Percentiles rank a stretch among this genome's conserved stretches.
These are phyloP conservation scores for Neomorphus geoffroyi DNA, from an alignment of 2,797 vertebrate genomes.

Conservation along the genomic window DNA sequence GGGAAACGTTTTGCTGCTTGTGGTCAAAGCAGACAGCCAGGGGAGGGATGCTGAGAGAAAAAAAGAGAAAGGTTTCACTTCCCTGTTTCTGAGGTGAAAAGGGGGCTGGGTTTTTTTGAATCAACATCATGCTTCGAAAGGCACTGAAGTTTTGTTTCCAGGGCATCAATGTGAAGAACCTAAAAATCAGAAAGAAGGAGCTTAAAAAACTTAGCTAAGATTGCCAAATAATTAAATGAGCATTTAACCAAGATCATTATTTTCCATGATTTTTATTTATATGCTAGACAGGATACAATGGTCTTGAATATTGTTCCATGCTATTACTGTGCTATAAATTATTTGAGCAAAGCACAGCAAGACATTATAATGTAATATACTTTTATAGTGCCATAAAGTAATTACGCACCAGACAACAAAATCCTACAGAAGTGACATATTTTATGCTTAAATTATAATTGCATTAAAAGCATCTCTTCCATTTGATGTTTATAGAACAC, in stretches of 20 bases:
- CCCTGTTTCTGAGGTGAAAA: neutral
- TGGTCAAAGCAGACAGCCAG: rapidly evolving
- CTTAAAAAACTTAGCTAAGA: neutral
- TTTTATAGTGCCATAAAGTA: constrained; percentile 42
- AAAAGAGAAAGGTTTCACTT: constrained; percentile 31
- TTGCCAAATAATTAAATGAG: constrained; percentile 7
- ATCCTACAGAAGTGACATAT: constrained; percentile 53
- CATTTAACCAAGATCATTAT: constrained; percentile 38
- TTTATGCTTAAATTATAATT: constrained; percentile 71
- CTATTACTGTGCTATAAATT: constrained; percentile 68
- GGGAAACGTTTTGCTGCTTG: neutral
- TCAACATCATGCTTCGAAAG: neutral
- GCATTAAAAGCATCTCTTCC: constrained; percentile 52
- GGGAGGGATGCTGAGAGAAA: neutral
- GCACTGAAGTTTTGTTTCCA: neutral
- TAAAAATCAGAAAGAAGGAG: constrained; percentile 57
- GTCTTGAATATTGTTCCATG: constrained; percentile 53
- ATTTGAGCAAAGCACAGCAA: constrained; percentile 45
- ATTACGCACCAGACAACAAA: constrained; percentile 51
- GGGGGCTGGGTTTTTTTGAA: neutral
- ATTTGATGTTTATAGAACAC: neutral
- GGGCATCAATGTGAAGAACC: constrained; percentile 4
- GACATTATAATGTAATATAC: constrained; percentile 34
- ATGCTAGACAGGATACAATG: constrained; percentile 23
- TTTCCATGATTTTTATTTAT: constrained; percentile 36